Conservation (phyloP, 23 tunicate genomes). For the Botrylloides violaceus region DNA sequence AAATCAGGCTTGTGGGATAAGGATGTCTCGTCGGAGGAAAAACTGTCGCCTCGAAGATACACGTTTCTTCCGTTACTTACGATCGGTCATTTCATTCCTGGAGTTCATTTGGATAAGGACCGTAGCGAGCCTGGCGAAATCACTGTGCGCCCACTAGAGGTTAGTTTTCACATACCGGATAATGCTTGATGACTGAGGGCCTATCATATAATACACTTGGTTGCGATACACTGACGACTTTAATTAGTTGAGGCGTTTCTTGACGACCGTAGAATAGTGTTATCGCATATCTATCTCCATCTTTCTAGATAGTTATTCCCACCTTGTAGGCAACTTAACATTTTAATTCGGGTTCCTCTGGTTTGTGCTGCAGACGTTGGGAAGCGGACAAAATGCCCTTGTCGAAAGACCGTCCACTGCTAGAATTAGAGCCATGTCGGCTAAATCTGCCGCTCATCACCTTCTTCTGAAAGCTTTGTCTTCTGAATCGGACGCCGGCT, state of each 20-base stretch:
- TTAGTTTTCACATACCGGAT: background rate
- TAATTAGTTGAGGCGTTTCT: no score
- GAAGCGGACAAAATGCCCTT: conserved; percentile 22
- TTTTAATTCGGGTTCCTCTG: no score
- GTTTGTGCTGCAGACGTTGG: conserved; percentile 4
- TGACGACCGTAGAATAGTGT: no score
- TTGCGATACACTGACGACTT: no score
- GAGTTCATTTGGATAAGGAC: background rate
- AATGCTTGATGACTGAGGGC: no score
- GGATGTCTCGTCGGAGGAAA: background rate
- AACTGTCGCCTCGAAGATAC: background rate
- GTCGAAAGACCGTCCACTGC: conserved; percentile 67
- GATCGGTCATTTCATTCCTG: conserved; percentile 33
- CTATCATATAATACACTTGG: no score
- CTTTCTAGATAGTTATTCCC: no score
- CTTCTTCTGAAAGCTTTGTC: conserved; percentile 32
- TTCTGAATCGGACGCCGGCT: conserved; percentile 82
- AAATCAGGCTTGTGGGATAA: conserved; percentile 13
- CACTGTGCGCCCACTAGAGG: conserved; percentile 71
- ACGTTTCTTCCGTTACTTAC: conserved; percentile 45
- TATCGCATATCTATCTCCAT: no score
- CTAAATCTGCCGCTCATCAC: conserved; percentile 66
- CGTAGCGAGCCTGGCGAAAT: conserved; percentile 5
- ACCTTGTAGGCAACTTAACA: no score
- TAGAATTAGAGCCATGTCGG: conserved; percentile 74